A percentile compares a stretch with the other conserved stretches of the same genome.
These are phyloP conservation scores for Cynodonichthys magdalenae DNA, from an alignment of 2,797 vertebrate genomes.

Conservation along the genomic window DNA sequence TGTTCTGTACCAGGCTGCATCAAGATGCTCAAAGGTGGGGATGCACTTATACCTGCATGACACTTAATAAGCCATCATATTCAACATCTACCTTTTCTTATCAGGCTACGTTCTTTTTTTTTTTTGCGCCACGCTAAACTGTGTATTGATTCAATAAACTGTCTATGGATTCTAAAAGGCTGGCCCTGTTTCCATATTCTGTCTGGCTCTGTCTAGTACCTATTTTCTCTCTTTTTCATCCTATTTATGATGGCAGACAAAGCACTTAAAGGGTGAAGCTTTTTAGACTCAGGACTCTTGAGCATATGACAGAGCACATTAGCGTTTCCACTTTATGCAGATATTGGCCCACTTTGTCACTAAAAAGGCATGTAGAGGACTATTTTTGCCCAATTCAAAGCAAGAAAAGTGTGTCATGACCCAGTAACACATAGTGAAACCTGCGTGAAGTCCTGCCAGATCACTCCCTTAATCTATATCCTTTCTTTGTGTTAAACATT, in stretches of 20 bases:
- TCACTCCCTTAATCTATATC: constrained; percentile 52
- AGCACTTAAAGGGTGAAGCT: constrained; percentile 70
- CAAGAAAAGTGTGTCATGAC: constrained; percentile 78
- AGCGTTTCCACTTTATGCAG: constrained; percentile 73
- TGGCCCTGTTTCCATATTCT: constrained; percentile 36
- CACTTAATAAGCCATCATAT: constrained; percentile 57
- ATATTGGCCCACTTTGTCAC: constrained; percentile 78
- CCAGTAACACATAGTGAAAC: constrained; percentile 75
- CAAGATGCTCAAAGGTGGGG: constrained; percentile 37
- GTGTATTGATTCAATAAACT: constrained; percentile 75
- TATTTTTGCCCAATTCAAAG: constrained; percentile 77
- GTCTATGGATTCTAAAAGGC: constrained; percentile 65
- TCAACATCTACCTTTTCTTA: constrained; percentile 54
- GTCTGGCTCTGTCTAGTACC: constrained; percentile 24
- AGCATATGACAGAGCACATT: constrained; percentile 72
- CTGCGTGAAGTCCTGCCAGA: constrained; percentile 72
- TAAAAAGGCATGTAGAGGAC: constrained; percentile 63
- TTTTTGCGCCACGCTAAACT: constrained; percentile 58
- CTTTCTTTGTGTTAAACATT: constrained; percentile 57
- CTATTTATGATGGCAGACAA: constrained; percentile 71
- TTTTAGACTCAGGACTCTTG: constrained; percentile 62
- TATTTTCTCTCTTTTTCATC: constrained; percentile 46
- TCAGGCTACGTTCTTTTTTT: constrained; percentile 46
- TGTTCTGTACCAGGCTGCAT: constrained; percentile 13
- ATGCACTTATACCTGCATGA: constrained; percentile 38